Conservation (phyloP, 2,888 invertebrate species). For the Mylabris sibirica region DNA sequence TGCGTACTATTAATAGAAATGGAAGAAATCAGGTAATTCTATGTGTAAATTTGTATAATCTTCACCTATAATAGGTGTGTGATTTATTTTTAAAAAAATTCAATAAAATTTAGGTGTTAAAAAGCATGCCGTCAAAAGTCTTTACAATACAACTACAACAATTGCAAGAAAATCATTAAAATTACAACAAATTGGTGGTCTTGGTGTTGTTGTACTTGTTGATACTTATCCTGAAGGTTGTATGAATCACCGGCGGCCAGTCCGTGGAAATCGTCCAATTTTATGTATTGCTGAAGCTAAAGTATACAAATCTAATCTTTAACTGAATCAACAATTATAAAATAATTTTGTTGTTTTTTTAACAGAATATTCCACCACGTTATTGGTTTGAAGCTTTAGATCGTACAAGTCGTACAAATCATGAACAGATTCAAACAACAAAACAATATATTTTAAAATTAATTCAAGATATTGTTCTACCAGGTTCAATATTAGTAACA, state of each 20-base stretch:
- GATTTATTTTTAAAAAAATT: conserved; percentile 16
- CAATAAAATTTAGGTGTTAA: conserved; percentile 63
- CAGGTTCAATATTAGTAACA: conserved; percentile 57
- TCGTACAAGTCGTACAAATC: conserved; percentile 25
- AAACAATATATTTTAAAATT: conserved; percentile 40
- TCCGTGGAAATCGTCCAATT: conserved; percentile 66
- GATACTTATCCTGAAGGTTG: conserved; percentile 71
- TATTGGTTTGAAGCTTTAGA: conserved; percentile 53
- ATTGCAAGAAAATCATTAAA: conserved; percentile 62
- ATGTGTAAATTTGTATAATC: neutral
- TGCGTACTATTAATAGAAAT: conserved; percentile 18
- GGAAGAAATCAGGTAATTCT: conserved; percentile 28
- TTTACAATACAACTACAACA: conserved; percentile 68
- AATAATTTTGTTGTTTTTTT: conserved; percentile 13
- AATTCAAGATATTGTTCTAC: conserved; percentile 51
- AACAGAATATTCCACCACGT: conserved; percentile 52
- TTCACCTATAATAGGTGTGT: no score
- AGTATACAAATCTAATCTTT: conserved; percentile 56
- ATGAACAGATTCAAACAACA: conserved; percentile 30
- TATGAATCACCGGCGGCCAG: conserved; percentile 62
- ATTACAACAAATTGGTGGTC: conserved; percentile 67
- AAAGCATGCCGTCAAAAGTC: conserved; percentile 64
- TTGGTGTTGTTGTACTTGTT: conserved; percentile 68
- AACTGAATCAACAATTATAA: neutral
- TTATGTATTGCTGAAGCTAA: conserved; percentile 73